Evolutionary conservation across 2,113 vertebrate genomes (phyloP).

Genomic region (Carassius auratus): DNA sequence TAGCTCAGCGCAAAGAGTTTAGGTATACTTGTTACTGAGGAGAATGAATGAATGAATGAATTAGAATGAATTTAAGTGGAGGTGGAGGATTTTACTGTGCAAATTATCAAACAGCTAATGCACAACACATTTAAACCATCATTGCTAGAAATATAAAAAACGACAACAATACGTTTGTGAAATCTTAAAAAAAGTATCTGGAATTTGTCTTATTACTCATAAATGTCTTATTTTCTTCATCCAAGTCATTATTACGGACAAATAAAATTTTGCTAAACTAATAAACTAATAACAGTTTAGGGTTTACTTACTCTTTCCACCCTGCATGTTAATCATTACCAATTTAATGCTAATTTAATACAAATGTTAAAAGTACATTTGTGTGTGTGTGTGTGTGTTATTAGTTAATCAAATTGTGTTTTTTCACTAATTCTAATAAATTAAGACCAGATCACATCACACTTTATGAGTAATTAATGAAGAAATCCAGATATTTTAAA

Average conservation of each 20-base stretch:
- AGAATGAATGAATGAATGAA: neutral
- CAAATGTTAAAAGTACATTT: neutral
- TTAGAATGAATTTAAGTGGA: neutral
- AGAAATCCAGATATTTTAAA: neutral
- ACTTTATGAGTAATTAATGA: no score
- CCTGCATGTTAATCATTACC: neutral
- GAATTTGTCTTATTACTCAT: neutral
- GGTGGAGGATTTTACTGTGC: neutral
- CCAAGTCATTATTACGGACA: neutral
- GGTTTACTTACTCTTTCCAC: neutral
- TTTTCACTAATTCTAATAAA: no score
- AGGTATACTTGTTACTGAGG: neutral
- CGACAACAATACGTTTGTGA: neutral
- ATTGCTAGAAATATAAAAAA: neutral
- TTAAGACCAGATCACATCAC: no score
- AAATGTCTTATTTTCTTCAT: neutral
- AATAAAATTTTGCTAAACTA: neutral
- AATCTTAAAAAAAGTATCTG: neutral
- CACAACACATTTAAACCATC: neutral
- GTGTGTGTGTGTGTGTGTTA: no score
- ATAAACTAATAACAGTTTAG: neutral
- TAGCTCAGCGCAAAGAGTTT: neutral
- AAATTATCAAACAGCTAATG: neutral
- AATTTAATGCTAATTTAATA: neutral
- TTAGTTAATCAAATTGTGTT: no score